Evolutionary conservation across 2,888 invertebrate species (phyloP).

Genomic region (Chironomus riparius): DNA sequence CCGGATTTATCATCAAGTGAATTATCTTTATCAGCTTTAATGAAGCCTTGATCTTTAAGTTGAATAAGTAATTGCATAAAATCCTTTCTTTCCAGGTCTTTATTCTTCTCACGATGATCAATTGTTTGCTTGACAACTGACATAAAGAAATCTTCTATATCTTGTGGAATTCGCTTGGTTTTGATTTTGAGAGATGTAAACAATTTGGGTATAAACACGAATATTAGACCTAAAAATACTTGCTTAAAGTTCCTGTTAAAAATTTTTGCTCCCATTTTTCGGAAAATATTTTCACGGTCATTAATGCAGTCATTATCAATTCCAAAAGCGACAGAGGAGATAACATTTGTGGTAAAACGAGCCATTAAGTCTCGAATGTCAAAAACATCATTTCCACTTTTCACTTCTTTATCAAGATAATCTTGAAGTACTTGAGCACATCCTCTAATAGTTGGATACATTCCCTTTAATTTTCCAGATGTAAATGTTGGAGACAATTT

Average conservation of each 20-base stretch:
- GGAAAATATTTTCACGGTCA: conserved; percentile 33
- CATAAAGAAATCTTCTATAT: conserved; percentile 29
- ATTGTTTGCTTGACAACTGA: background rate
- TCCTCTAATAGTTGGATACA: conserved; percentile 49
- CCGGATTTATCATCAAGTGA: background rate
- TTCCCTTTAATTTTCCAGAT: conserved; percentile 51
- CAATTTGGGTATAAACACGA: conserved; percentile 28
- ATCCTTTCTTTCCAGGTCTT: background rate
- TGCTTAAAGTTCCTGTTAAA: background rate
- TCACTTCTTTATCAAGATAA: conserved; percentile 38
- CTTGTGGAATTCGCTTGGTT: too few relatives aligned
- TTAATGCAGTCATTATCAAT: conserved; percentile 33
- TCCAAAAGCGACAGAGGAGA: conserved; percentile 37
- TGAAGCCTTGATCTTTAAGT: background rate
- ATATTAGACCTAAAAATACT: conserved; percentile 29
- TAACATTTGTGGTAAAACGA: conserved; percentile 36
- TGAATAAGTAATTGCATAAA: conserved; percentile 13
- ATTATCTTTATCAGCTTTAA: background rate
- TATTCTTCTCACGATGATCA: background rate
- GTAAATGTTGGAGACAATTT: conserved; percentile 54
- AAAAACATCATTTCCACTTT: conserved; percentile 36
- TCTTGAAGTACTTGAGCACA: conserved; percentile 45
- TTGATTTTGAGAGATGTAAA: too few relatives aligned
- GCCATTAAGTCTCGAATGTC: conserved; percentile 40
- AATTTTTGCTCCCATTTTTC: conserved; percentile 30